Percentiles rank a stretch among this genome's conserved stretches.
phyloP scores from a whole-genome alignment of 2,797 vertebrate species.

The Acanthurus lineatus region DNA sequence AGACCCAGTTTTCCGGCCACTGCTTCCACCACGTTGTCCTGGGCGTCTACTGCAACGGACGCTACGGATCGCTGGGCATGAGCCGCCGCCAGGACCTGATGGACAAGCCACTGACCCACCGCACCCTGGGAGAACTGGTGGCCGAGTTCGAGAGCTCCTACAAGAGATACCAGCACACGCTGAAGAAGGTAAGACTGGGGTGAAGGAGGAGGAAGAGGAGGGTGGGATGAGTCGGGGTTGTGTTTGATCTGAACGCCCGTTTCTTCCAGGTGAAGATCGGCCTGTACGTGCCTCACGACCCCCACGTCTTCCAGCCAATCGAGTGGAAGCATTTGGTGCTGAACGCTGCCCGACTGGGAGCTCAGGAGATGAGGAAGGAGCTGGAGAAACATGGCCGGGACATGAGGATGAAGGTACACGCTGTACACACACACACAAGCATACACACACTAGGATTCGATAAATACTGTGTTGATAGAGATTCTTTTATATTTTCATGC shows the following conservation, averaged over 20 bases:
- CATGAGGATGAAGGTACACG: constrained; percentile 96
- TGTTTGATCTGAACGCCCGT: not conserved
- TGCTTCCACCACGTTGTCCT: constrained; percentile 97
- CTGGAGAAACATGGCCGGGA: constrained; percentile 96
- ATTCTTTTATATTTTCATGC: no score
- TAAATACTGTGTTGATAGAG: no score
- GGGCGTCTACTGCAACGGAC: constrained; percentile 94
- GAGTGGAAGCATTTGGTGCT: constrained; percentile 97
- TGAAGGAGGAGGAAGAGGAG: no score
- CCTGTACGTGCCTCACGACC: constrained; percentile 94
- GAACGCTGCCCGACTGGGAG: constrained; percentile 89
- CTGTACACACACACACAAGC: no score
- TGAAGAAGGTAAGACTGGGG: constrained; percentile 88
- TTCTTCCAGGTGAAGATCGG: constrained; percentile 91
- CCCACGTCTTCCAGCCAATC: constrained; percentile 95
- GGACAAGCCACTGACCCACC: constrained; percentile 94
- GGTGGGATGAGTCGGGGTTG: no score
- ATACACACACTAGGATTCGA: not conserved
- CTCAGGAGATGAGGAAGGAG: constrained; percentile 92
- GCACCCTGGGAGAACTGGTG: constrained; percentile 95
- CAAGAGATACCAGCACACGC: constrained; percentile 94
- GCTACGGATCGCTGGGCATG: constrained; percentile 95
- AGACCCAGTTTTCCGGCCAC: constrained; percentile 97
- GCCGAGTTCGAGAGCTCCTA: constrained; percentile 97
- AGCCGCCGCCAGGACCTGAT: constrained; percentile 95